Evolutionary conservation across 1,140 invertebrate species (phyloP), one percentile per base, ranked within the genome.

Genomic region (Sarcophaga peregrina): DNA sequence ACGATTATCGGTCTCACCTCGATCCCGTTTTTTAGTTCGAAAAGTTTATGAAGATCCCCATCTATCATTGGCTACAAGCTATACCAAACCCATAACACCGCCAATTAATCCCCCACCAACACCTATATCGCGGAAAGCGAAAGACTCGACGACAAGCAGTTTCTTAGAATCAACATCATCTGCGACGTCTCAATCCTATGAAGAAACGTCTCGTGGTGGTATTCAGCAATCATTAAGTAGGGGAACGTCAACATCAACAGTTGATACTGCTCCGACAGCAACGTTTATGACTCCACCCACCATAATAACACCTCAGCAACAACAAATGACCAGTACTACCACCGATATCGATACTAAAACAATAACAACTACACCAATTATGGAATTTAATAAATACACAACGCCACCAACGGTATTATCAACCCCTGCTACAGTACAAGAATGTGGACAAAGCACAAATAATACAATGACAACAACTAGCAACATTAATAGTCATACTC

Each of bases 11-110:
- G 85, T 86, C 3, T 89, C 87, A 75, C 88, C 88, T 0, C 86
- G 88, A n/a, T 89, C 88, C 5, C 86, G 88, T 46, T 90, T 90
- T 62, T 85, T 88, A 73, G 88, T 90, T 9, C 88, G 86, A 15
- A 87, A 89, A 17, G 89, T 90, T 80, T 90, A 90, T 74, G 88
- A 90, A 83, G 88, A 90, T 85, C 87, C 86, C 9, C 84, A 85
- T 54, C 86, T 87, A 46, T 86, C 86, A 10, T 73, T 87, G 54
- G 82, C 84, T 48, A 86, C 83, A 74, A 86, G 86, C 13, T 80
- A 85, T 17, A 37, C 86, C 74, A 86, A 86, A 11, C 87, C 86
- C 11, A 87, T 87, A 72, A 85, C 88, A 83, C 88, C 88, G 52
- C 88, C 88, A 25, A 84, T 89, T 15, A 83, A 87, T 73, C 82